These are phyloP conservation scores for Cyaniris semiargus DNA, from an alignment of 2,888 invertebrate species.

Conservation along the genomic window DNA sequence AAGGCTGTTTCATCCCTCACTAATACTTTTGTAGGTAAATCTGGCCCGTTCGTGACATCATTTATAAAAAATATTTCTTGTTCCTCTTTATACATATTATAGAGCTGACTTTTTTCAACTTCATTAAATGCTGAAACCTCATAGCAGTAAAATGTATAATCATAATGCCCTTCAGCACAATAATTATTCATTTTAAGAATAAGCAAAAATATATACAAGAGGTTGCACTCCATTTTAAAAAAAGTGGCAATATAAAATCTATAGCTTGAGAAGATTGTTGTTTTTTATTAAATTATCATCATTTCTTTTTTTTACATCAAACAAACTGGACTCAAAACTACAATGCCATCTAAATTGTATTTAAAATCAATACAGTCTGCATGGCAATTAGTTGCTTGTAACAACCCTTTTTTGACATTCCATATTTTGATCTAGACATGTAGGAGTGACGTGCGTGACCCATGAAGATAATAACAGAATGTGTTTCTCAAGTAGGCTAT, in stretches of 20 bases:
- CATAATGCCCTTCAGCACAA: conserved; percentile 47
- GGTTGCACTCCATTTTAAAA: background rate
- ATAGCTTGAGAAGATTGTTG: background rate
- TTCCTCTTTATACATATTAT: conserved; percentile 49
- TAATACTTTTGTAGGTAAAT: conserved; percentile 59
- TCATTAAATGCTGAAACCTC: conserved; percentile 62
- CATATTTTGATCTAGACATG: background rate
- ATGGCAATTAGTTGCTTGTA: too few relatives aligned
- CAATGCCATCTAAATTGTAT: background rate
- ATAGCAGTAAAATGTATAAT: conserved; percentile 44
- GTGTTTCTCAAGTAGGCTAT: background rate
- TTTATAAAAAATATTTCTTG: conserved; percentile 56
- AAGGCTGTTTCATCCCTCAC: conserved; percentile 47
- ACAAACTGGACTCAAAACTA: background rate
- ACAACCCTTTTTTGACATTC: too few relatives aligned
- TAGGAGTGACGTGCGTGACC: too few relatives aligned
- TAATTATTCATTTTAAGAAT: conserved; percentile 30
- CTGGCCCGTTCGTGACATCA: conserved; percentile 65
- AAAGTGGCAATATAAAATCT: conserved; percentile 10
- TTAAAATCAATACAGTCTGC: background rate
- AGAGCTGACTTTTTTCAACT: conserved; percentile 56
- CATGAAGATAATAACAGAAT: too few relatives aligned
- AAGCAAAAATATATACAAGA: conserved; percentile 32
- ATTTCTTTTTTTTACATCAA: background rate
- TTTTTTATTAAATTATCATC: background rate